Evolutionary conservation across 2,797 vertebrate genomes (phyloP).

Genomic region (Microctenopoma stevenorrisi): DNA sequence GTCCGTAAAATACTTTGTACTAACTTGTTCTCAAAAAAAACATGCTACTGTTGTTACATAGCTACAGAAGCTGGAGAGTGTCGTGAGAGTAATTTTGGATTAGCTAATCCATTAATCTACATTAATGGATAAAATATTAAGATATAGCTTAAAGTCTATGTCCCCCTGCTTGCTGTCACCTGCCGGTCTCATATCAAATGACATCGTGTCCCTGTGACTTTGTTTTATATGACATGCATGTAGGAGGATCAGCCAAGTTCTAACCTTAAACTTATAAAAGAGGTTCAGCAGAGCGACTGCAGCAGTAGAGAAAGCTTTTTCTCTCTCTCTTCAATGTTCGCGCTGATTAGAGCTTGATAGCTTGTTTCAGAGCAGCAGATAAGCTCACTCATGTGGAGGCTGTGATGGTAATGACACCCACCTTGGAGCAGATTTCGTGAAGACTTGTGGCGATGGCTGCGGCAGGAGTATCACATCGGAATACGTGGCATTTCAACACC

Average conservation of each 20-base stretch:
- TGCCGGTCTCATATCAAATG: neutral
- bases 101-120: no score
- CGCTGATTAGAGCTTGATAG: constrained; percentile 35
- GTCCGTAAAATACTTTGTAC: no score
- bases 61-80: no score
- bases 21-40: no score
- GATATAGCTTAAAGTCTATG: no score
- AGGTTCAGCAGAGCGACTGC: neutral
- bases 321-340: neutral
- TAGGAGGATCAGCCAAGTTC: neutral
- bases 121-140: no score
- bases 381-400: constrained; percentile 13
- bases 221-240: constrained; percentile 6
- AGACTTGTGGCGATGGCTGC: constrained; percentile 97
- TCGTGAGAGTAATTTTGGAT: no score
- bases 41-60: no score
- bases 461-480: constrained; percentile 98
- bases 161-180: no score
- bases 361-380: constrained; percentile 39
- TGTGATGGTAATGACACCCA: constrained; percentile 28
- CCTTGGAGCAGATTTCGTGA: constrained; percentile 96
- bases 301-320: constrained; percentile 4
- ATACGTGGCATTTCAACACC: constrained; percentile 99
- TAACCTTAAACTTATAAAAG: constrained; percentile 6
- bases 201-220: neutral